Percentiles rank a stretch among this genome's conserved stretches.
These are phyloP conservation scores for Chelon auratus DNA, from an alignment of 2,797 vertebrate genomes.

Conservation along the genomic window DNA sequence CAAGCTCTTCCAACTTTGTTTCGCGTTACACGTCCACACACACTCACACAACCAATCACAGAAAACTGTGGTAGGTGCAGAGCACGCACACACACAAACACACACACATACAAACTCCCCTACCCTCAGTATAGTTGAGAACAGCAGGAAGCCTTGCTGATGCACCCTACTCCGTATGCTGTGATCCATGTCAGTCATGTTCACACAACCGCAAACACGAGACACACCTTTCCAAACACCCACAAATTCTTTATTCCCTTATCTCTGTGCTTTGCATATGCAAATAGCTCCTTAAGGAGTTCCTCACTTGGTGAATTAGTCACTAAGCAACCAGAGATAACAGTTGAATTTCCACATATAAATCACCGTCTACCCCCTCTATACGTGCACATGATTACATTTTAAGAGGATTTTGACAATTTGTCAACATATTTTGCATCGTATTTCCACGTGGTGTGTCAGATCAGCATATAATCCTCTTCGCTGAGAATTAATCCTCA, in stretches of 20 bases:
- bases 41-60: background rate
- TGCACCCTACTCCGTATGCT: conserved; percentile 40
- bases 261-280: conserved; percentile 68
- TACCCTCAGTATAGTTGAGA: background rate
- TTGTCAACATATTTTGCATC: conserved; percentile 38
- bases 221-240: conserved; percentile 41
- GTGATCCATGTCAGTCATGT: conserved; percentile 63
- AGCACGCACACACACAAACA: conserved; percentile 15
- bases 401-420: conserved; percentile 50
- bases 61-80: conserved; percentile 31
- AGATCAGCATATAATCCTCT: conserved; percentile 20
- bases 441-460: conserved; percentile 19
- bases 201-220: conserved; percentile 32
- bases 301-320: conserved; percentile 58
- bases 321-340: conserved; percentile 67
- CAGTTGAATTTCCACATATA: conserved; percentile 33
- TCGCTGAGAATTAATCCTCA: conserved; percentile 16
- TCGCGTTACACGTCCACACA: background rate
- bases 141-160: conserved; percentile 53
- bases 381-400: conserved; percentile 26
- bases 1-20: background rate
- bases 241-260: conserved; percentile 53
- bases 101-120: conserved; percentile 30
- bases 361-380: conserved; percentile 23
- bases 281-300: conserved; percentile 61